phyloP scores from a whole-genome alignment of 2,888 invertebrate species.

The Taphrorychus bicolor region DNA sequence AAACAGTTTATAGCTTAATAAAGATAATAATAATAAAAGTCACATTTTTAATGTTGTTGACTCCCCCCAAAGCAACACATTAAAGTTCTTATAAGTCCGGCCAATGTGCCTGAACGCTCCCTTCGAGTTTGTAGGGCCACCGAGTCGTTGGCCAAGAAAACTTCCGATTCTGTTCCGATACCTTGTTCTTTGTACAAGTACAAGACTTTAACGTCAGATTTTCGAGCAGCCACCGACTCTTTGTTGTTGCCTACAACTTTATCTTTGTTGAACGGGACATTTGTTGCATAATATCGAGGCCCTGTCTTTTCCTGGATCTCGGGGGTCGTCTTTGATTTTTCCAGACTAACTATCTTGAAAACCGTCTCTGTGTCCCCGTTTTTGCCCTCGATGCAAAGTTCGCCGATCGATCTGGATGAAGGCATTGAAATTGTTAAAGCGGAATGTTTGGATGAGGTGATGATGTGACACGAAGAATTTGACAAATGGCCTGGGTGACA shows the following conservation, averaged over 20 bases:
- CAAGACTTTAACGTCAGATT: constrained; percentile 32
- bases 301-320: constrained; percentile 27
- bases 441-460: constrained; percentile 30
- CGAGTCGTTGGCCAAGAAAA: constrained; percentile 13
- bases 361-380: background rate
- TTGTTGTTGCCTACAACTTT: background rate
- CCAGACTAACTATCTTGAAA: constrained; percentile 12
- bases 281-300: constrained; percentile 29
- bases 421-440: constrained; percentile 35
- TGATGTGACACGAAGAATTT: constrained; percentile 39
- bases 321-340: constrained; percentile 33
- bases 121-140: constrained; percentile 21
- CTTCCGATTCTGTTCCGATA: constrained; percentile 36
- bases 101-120: constrained; percentile 4
- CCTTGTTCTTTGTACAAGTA: constrained; percentile 35
- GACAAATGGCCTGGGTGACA: constrained; percentile 26
- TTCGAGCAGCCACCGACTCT: background rate
- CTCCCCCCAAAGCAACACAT: constrained; percentile 24
- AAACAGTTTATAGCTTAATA: background rate
- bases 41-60: background rate
- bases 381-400: constrained; percentile 6
- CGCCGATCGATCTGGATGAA: constrained; percentile 32
- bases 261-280: background rate
- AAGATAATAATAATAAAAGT: background rate
- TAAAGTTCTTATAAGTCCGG: constrained; percentile 18